Evolutionary conservation across 2,797 vertebrate genomes (phyloP).

Genomic region (Coilia nasus): DNA sequence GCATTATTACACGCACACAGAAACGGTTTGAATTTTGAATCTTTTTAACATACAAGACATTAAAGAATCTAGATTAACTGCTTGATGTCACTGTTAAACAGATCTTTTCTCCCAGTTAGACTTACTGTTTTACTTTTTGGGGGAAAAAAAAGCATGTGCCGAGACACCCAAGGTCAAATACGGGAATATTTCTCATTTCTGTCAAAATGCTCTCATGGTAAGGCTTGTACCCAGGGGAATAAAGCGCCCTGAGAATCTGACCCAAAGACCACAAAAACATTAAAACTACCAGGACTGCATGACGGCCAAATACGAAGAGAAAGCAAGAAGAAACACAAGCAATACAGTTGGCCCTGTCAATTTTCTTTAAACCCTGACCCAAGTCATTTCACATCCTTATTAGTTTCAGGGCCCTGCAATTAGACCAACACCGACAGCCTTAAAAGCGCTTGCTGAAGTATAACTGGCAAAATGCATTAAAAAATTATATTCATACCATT

Average conservation of each 20-base stretch:
- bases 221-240: constrained; percentile 32
- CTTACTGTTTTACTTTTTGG: not conserved
- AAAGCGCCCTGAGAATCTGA: constrained; percentile 45
- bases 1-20: not conserved
- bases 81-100: not conserved
- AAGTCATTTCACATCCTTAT: not conserved
- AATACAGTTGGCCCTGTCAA: not conserved
- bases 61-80: not conserved
- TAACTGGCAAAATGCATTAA: not conserved
- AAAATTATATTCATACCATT: not conserved
- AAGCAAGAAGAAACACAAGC: not conserved
- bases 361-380: not conserved
- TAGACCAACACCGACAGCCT: not conserved
- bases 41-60: not conserved
- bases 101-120: not conserved
- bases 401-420: not conserved
- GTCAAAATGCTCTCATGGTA: constrained; percentile 21
- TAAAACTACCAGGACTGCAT: not conserved
- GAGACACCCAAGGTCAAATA: not conserved
- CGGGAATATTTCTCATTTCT: not conserved
- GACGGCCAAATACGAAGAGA: not conserved
- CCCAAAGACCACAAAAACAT: constrained; percentile 7
- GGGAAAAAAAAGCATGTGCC: not conserved
- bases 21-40: not conserved
- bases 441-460: not conserved